A percentile compares a stretch with the other conserved stretches of the same genome.
phyloP scores from a whole-genome alignment of 2,113 vertebrate genomes.

The Trachemys scripta region DNA sequence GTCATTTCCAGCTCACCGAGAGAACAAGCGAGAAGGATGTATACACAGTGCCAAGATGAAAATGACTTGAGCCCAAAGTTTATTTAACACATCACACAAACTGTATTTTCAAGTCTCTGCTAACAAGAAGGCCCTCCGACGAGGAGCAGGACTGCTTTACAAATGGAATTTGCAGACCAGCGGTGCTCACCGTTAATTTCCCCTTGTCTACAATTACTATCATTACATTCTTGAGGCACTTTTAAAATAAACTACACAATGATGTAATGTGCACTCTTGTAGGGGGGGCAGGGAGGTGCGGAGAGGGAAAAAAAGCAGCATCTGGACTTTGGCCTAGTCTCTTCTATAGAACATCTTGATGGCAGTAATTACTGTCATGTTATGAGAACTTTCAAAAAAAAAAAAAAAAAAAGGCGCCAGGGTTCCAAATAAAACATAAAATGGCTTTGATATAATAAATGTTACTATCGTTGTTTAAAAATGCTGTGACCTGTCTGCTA shows the following conservation, averaged over 20 bases:
- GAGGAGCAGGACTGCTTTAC: constrained; percentile 82
- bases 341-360: constrained; percentile 93
- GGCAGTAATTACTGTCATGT: constrained; percentile 97
- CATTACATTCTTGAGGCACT: constrained; percentile 92
- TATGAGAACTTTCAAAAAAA: constrained; percentile 84
- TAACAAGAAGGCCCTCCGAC: constrained; percentile 84
- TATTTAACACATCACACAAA: constrained; percentile 70
- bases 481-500: constrained; percentile 91
- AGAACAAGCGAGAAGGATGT: background rate
- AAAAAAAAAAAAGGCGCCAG: constrained; percentile 92
- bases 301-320: constrained; percentile 83
- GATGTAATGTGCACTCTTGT: constrained; percentile 87
- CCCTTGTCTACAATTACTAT: constrained; percentile 88
- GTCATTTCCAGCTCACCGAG: background rate
- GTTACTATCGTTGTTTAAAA: constrained; percentile 94
- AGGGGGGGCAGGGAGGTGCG: constrained; percentile 60
- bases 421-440: constrained; percentile 98
- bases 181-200: constrained; percentile 86
- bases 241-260: constrained; percentile 91
- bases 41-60: constrained; percentile 16
- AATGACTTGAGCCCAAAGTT: constrained; percentile 64
- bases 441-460: constrained; percentile 98
- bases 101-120: constrained; percentile 75
- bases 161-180: constrained; percentile 86
- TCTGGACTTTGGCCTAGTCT: constrained; percentile 83